These are phyloP conservation scores for Epistrophe eligans DNA, from an alignment of 2,888 invertebrate species.

Conservation along the genomic window DNA sequence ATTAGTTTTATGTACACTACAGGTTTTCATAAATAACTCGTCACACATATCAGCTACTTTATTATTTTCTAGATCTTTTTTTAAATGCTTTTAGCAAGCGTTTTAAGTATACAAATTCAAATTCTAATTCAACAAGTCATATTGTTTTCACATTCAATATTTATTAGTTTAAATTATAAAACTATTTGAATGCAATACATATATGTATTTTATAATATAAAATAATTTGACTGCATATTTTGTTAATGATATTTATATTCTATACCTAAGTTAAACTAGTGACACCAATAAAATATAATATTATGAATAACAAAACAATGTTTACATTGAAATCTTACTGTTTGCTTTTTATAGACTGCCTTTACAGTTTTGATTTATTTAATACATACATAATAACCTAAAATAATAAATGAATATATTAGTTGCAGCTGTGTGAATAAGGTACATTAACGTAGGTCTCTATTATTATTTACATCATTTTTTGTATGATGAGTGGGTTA, in stretches of 20 bases:
- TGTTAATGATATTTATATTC: conserved; percentile 54
- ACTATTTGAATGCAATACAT: conserved; percentile 41
- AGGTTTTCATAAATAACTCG: conserved; percentile 54
- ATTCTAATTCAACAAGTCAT: conserved; percentile 44
- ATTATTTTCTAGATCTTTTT: conserved; percentile 34
- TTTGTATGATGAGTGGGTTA: conserved; percentile 53
- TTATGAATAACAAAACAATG: conserved; percentile 28
- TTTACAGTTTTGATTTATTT: conserved; percentile 31
- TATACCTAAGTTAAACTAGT: conserved; percentile 49
- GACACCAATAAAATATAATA: conserved; percentile 47
- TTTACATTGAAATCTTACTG: conserved; percentile 18
- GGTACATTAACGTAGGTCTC: conserved; percentile 69
- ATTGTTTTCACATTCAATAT: conserved; percentile 37
- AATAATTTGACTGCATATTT: conserved; percentile 62
- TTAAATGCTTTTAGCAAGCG: conserved; percentile 25
- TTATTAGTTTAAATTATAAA: conserved; percentile 6
- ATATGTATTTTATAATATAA: conserved; percentile 37
- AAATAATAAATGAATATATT: conserved; percentile 33
- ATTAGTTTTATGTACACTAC: conserved; percentile 67
- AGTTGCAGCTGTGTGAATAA: conserved; percentile 60
- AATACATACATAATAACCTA: conserved; percentile 48
- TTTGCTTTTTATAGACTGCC: conserved; percentile 2
- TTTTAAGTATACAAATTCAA: conserved; percentile 34
- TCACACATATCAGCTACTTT: conserved; percentile 60
- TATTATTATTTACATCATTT: conserved; percentile 70